Conservation (phyloP, 2,888 invertebrate species). For the Labia minor region DNA sequence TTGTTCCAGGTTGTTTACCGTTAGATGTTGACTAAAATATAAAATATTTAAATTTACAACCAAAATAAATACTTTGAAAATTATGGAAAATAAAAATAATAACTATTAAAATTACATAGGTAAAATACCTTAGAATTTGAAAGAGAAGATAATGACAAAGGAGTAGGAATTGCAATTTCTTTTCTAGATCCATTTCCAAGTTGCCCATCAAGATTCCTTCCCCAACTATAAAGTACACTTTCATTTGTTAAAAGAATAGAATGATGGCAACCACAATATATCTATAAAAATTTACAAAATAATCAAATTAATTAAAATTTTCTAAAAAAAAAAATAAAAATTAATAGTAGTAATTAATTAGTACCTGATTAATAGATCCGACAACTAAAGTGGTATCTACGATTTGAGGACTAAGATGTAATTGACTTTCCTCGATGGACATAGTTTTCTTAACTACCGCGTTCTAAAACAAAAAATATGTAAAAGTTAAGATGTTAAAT, state of each 20-base stretch:
- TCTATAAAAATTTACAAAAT: conserved; percentile 29
- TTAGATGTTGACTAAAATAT: not conserved
- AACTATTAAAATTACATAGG: not conserved
- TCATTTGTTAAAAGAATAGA: conserved; percentile 59
- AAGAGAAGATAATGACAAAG: conserved; percentile 32
- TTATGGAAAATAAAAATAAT: not conserved
- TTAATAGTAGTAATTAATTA: conserved; percentile 14
- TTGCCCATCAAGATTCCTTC: conserved; percentile 82
- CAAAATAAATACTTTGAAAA: not conserved
- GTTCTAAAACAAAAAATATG: not conserved
- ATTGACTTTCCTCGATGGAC: conserved; percentile 27
- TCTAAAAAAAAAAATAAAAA: conserved; percentile 7
- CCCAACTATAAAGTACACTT: conserved; percentile 71
- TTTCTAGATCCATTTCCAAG: conserved; percentile 60
- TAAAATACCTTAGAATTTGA: not conserved
- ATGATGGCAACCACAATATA: conserved; percentile 67
- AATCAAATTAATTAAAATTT: conserved; percentile 17
- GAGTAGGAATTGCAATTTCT: conserved; percentile 46
- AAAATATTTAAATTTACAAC: no score
- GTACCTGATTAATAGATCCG: conserved; percentile 52
- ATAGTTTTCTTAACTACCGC: not conserved
- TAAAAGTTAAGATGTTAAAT: not conserved
- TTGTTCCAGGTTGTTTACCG: conserved; percentile 78
- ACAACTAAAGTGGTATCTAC: conserved; percentile 52
- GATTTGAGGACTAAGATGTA: conserved; percentile 48